Evolutionary conservation across 2,888 invertebrate species (phyloP).

Genomic region (Coecobrya sp.): DNA sequence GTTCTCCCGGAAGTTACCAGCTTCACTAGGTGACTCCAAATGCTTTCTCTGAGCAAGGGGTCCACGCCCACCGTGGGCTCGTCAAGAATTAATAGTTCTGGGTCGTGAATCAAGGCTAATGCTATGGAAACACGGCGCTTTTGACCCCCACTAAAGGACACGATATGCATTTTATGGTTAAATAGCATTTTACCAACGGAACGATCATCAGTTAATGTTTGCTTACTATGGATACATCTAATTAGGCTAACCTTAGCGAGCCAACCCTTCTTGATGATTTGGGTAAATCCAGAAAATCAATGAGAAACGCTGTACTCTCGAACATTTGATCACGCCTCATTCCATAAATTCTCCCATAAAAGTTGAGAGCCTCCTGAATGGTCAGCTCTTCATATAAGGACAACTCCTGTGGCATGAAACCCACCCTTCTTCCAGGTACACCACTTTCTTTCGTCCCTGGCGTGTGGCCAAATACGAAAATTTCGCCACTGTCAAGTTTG

Average conservation of each 20-base stretch:
- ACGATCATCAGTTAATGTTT: too few species aligned
- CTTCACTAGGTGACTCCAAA: conserved; percentile 79
- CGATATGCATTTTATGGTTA: background rate
- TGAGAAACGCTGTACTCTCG: conserved; percentile 94
- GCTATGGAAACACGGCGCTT: conserved; percentile 67
- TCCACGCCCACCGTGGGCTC: conserved; percentile 77
- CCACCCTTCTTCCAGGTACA: conserved; percentile 96
- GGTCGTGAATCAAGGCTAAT: conserved; percentile 62
- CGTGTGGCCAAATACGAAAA: conserved; percentile 95
- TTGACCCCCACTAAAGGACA: conserved; percentile 72
- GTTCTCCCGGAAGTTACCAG: conserved; percentile 69
- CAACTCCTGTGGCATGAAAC: conserved; percentile 98
- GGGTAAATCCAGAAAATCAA: conserved; percentile 96
- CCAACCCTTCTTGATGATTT: conserved; percentile 88
- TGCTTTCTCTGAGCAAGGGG: conserved; percentile 69
- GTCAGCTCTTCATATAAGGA: conserved; percentile 96
- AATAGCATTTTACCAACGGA: too few species aligned
- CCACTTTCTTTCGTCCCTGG: conserved; percentile 96
- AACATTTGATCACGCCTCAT: conserved; percentile 94
- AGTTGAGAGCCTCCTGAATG: conserved; percentile 97
- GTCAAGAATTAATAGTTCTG: conserved; percentile 71
- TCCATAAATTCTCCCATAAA: conserved; percentile 98
- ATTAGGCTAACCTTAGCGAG: conserved; percentile 51
- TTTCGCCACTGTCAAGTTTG: conserved; percentile 94
- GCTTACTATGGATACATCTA: too few species aligned